phyloP scores from a whole-genome alignment of 2,113 vertebrate species.

The Suricata suricatta region DNA sequence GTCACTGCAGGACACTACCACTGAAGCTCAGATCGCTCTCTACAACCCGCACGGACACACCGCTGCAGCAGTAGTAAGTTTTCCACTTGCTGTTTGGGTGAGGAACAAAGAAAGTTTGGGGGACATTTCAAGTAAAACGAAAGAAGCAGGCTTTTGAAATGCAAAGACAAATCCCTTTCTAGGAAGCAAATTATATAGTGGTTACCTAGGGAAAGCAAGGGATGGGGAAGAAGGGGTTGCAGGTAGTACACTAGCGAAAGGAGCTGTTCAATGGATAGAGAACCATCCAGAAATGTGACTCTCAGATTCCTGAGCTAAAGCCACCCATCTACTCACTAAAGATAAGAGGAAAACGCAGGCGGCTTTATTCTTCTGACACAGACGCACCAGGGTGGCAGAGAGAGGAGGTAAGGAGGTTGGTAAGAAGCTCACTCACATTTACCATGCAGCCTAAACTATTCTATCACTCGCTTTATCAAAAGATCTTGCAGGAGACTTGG shows the following conservation, averaged over 20 bases:
- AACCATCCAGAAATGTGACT: constrained; percentile 49
- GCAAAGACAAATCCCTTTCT: constrained; percentile 63
- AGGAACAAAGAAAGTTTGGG: constrained; percentile 64
- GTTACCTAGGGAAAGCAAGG: not conserved
- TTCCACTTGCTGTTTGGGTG: constrained; percentile 42
- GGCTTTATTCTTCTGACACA: constrained; percentile 60
- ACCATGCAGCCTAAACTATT: not conserved
- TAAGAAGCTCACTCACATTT: constrained; percentile 14
- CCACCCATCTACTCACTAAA: constrained; percentile 10
- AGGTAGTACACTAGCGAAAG: not conserved
- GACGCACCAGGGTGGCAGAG: not conserved
- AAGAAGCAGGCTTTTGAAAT: constrained; percentile 72
- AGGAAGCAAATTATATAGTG: constrained; percentile 54
- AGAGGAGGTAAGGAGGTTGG: not conserved
- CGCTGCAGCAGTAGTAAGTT: constrained; percentile 1
- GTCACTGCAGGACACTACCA: not conserved
- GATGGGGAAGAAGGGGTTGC: not conserved
- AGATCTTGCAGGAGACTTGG: not conserved
- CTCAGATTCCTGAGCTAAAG: constrained; percentile 52
- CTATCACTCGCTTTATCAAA: not conserved
- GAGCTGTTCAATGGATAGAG: constrained; percentile 51
- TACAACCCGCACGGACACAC: not conserved
- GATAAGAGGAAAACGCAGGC: not conserved
- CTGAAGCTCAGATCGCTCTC: constrained; percentile 16
- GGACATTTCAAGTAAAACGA: constrained; percentile 59